Evolutionary conservation across 2,888 invertebrate genomes (phyloP), one percentile per base, ranked within the genome.

Genomic region (Drosophila phalerata): DNA sequence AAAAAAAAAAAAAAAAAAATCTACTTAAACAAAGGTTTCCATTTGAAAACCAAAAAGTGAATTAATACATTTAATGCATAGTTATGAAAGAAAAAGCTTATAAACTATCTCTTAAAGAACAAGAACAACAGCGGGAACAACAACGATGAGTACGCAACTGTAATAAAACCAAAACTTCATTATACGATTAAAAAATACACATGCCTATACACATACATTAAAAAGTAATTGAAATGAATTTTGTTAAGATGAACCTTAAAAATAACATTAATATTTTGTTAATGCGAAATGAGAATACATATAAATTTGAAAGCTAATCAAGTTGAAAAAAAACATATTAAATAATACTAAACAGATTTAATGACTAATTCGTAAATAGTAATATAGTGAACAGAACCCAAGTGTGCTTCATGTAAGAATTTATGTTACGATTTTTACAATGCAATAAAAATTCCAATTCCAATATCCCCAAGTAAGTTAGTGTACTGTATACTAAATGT

Each of bases 341-440:
- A 68, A 69, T 53, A 30, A 52, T 19, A 47, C 17, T 9, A 10
- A 55, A 28, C 10, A 47, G 64, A 63, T 52, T 13, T 8, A 47
- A 52, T 53, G 65, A 69, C 63, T 58, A 72, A 70, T 52, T 60
- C 65, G 49, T 55, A 64, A 69, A 51, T 56, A 69, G 67, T 66
- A 71, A 71, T 58, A 63, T 71, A 83, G 64, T 81, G 71, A 81
- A 83, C 71, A 74, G 76, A 90, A 90, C 91, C 91, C 91, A 91
- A 91, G 90, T 91, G 91, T 91, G 91, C 91, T 91, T 91, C 90
- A 88, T 81, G 77, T 88, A 85, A 81, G 81, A 81, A 87, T 85
- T 87, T 83, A 81, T 73, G 81, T 80, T 81, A 81, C 75, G 69
- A 64, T 82, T 79, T 85, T 71, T 83, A 79, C 69, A 80, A 73